Evolutionary conservation across 2,888 invertebrate species (phyloP), one percentile per base, ranked within the genome.

Genomic region (Auanema sp.): DNA sequence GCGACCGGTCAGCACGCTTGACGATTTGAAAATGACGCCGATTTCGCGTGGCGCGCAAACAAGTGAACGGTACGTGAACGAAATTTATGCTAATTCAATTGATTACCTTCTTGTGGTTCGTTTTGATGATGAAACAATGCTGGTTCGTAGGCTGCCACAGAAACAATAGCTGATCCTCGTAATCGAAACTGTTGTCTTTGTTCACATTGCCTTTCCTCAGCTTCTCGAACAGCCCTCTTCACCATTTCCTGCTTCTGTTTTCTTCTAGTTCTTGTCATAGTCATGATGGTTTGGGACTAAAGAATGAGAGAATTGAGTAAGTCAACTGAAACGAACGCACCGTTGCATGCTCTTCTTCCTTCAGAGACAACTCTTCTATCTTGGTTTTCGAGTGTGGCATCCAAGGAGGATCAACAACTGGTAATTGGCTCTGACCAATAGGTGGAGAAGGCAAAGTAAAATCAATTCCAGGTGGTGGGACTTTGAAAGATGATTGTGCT

Each of bases 241-340:
- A 99, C 93, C 65, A 97, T 89, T 86, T 99, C 98, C 21, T 97
- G 96, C 85, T 98, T 96, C 84, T 98, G 97, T 84, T 98, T 99
- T 84, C 98, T 93, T 21, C 98, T 89, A 0, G 97, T 98, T 85
- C 97, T 95, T 0, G 97, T 97, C 11, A 98, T 97, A 25, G 98
- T 97, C 53, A 99, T 97, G 52, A 83, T 83, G 4, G 84, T 84
- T 61, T 83, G 83, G n/a, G 81, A 83, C 72, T 78, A 50, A 60
- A 75, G 63, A 18, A 16, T 16, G 2, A 14, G 33, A 12, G 14
- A n/a, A 23, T 12, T 6, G 21, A 23, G 12, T 41, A 8, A n/a
- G 8, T 52, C 18, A n/a, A 50, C 12, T 16, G 18, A 50, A 50
- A 57, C 1, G 14, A 21, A 14, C 24, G 2, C 76, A 85, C 86